phyloP scores from a whole-genome alignment of 2,797 vertebrate genomes.

The Mergus octosetaceus region DNA sequence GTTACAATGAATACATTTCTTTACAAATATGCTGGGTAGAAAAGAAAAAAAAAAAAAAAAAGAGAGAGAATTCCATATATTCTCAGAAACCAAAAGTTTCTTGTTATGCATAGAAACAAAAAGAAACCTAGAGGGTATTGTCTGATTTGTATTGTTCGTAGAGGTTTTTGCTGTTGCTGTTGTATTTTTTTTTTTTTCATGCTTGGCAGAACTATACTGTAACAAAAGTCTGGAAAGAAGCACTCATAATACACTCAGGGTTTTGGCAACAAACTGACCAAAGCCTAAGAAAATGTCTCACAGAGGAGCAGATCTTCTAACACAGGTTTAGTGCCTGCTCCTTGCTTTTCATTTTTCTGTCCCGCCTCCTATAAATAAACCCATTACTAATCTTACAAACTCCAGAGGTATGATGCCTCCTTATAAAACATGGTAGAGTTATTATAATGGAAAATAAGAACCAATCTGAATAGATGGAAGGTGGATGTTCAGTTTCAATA shows the following conservation, averaged over 20 bases:
- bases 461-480: background rate
- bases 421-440: background rate
- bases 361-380: background rate
- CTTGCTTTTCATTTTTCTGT: background rate
- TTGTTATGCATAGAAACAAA: background rate
- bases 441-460: background rate
- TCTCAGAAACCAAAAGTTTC: background rate
- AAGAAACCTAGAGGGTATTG: background rate
- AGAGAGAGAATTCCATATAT: fast-evolving
- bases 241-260: background rate
- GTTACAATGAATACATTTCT: background rate
- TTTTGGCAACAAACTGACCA: background rate
- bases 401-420: background rate
- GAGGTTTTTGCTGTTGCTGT: background rate
- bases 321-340: background rate
- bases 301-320: background rate
- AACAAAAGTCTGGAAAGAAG: background rate
- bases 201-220: background rate
- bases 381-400: too few species aligned
- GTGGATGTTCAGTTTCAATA: background rate
- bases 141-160: background rate
- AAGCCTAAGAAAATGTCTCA: background rate
- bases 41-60: background rate
- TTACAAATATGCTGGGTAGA: background rate
- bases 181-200: background rate